Evolutionary conservation across 2,888 invertebrate species (phyloP), one percentile per base, ranked within the genome.

Genomic region (Synanthedon andrenaeformis): DNA sequence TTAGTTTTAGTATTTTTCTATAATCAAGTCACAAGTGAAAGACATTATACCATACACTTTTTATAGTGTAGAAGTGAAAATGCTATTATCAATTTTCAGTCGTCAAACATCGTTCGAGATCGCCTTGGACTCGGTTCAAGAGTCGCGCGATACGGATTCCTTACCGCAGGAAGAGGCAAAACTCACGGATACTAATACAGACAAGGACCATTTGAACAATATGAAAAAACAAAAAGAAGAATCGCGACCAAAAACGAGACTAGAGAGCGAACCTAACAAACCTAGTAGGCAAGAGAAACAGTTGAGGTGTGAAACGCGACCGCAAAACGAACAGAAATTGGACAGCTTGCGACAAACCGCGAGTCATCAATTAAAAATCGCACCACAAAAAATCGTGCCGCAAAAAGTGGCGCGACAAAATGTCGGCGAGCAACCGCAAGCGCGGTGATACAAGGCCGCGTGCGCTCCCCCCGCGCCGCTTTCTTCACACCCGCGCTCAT

Each of bases 51-150:
- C 23, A 23, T 23, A 23, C 23, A 23, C 23, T 23, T 23, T 23
- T 48, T 23, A 8, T 14, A 41, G 12, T 53, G 8, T 51, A 35
- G 6, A 51, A 53, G 4, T 45, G 11, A 51, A n/a, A 10, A 49
- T 50, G 4, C n/a, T 28, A 14, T 6, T 42, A 49, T 48, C 14
- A 41, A 53, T 52, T 56, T 59, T 56, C 65, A 53, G 58, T 71
- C 81, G 82, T 54, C 84, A 85, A 74, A 61, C 76, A 4, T 87
- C 87, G 3, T 87, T 87, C 59, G 87, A 87, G 62, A 73, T 80
- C 19, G 79, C 69, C 1, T 64, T 87, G 8, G 86, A 86, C 57
- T 76, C 87, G 0, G 86, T 87, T 0, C 68, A 79, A 56, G 86
- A 87, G 58, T 61, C 73, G 10, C 73, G 70, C 42, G 78, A 79